Percentiles rank a stretch among this genome's conserved stretches.
These are phyloP conservation scores for Euthynnus affinis DNA, from an alignment of 2,797 vertebrate genomes.

Conservation along the genomic window DNA sequence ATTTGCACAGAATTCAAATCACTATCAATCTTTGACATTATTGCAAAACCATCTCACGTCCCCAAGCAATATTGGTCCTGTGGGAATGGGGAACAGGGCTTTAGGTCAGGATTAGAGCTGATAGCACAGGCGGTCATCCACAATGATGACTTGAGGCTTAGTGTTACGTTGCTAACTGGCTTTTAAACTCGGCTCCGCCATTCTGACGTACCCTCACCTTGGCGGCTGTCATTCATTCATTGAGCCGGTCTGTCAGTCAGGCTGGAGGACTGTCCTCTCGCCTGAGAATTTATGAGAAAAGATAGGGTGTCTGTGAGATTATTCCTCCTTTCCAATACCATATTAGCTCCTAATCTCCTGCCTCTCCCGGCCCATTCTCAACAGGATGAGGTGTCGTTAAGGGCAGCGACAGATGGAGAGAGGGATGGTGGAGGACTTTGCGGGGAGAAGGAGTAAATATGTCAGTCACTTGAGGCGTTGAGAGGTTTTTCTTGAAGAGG, in stretches of 20 bases:
- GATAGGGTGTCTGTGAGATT: conserved; percentile 65
- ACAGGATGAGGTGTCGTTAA: conserved; percentile 65
- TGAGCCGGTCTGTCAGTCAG: conserved; percentile 42
- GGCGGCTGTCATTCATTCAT: conserved; percentile 60
- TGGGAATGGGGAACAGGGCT: conserved; percentile 29
- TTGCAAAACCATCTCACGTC: conserved; percentile 36
- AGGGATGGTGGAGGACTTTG: conserved; percentile 58
- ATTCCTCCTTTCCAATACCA: conserved; percentile 65
- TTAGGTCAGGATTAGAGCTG: conserved; percentile 61
- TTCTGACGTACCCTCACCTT: conserved; percentile 63
- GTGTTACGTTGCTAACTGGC: conserved; percentile 26
- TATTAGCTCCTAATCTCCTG: conserved; percentile 74
- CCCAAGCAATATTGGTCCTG: conserved; percentile 11
- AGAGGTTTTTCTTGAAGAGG: conserved; percentile 39
- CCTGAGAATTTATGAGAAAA: conserved; percentile 60
- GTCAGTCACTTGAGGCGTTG: conserved; percentile 61
- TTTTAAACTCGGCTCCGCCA: conserved; percentile 50
- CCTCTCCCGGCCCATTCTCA: conserved; percentile 60
- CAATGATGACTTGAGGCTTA: conserved; percentile 49
- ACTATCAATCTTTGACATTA: conserved; percentile 18
- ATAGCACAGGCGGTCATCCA: conserved; percentile 52
- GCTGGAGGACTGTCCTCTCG: conserved; percentile 47
- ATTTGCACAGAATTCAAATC: conserved; percentile 24
- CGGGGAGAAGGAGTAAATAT: conserved; percentile 58
- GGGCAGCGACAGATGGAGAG: conserved; percentile 51